Evolutionary conservation across 2,888 invertebrate species (phyloP), one percentile per base, ranked within the genome.

Genomic region (Nemotelus pantherinus): DNA sequence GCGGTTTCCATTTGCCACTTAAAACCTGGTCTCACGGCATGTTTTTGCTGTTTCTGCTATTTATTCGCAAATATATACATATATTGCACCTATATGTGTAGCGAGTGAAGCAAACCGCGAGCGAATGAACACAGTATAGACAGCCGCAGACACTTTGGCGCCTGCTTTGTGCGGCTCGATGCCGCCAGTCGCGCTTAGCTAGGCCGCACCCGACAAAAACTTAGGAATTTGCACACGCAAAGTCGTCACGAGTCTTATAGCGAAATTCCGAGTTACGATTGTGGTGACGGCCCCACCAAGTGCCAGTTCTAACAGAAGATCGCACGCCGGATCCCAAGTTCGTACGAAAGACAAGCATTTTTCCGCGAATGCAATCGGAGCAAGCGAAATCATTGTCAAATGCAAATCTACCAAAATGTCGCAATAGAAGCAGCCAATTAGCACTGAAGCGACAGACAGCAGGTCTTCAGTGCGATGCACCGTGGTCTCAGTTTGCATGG

Each of bases 131-230:
- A 25, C 25, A 25, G 25, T 25, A 25, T 63, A 63, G 53, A 68
- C 68, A 68, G 53, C 65, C 39, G 68, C 55, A 71, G 71, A 71
- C 71, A 71, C 57, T 71, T 41, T 71, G 71, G 71, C 71, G 71
- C 71, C 71, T 43, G 71, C 55, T 53, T 48, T n/a, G 9, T 45
- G 68, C 25, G 68, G 53, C 68, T 9, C 50, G 6, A 50, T 50
- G 50, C 50, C 50, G 50, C 50, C 50, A 9, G 50, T 50, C 50
- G 25, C 25, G 25, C 25, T 25, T 25, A 25, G 25, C 6, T 43
- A 4, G 43, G 45, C 45, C 47, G 5, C 25, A 47, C 45, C 48
- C 3, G 50, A 53, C 50, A 39, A 43, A 55, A 39, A 55, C 55
- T 47, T 65, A 65, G 55, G 53, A 71, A 71, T 57, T 71, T 57